A percentile compares a stretch with the other conserved stretches of the same genome.
Conservation (phyloP, 2,797 vertebrate genomes). For the Xyrichtys novacula region DNA sequence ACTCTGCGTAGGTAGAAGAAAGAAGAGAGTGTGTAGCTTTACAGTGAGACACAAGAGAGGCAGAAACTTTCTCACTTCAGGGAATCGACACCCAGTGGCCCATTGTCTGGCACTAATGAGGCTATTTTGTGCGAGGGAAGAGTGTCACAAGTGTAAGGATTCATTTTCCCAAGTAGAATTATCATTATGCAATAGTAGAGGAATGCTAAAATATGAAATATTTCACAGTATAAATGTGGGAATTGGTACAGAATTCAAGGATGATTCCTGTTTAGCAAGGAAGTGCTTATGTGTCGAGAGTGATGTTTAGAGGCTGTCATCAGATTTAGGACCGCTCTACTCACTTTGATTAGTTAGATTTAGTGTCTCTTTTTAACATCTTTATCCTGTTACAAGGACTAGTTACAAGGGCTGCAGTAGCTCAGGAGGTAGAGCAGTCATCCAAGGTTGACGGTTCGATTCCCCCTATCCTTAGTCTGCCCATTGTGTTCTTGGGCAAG, state of each 20-base stretch:
- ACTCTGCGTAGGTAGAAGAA: slow-evolving; percentile 54
- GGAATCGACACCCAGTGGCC: slow-evolving; percentile 48
- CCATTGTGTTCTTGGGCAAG: no score
- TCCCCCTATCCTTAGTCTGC: no score
- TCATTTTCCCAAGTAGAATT: slow-evolving; percentile 12
- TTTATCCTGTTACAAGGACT: no score
- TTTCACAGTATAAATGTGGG: background rate
- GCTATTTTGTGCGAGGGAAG: slow-evolving; percentile 33
- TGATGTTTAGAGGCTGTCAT: background rate
- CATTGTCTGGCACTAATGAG: slow-evolving; percentile 60
- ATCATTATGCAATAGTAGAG: background rate
- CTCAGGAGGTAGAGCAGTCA: no score
- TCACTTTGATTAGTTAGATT: no score
- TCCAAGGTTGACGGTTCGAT: no score
- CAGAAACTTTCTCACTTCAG: slow-evolving; percentile 54
- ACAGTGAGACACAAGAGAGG: slow-evolving; percentile 40
- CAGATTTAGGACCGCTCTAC: no score
- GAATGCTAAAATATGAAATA: background rate
- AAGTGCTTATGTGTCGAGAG: background rate
- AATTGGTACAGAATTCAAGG: background rate
- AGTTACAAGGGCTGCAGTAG: no score
- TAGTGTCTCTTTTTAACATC: no score
- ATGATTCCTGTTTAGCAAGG: background rate
- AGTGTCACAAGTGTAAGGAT: slow-evolving; percentile 30
- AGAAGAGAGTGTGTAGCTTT: slow-evolving; percentile 46